Evolutionary conservation across 2,888 invertebrate genomes (phyloP), one percentile per base, ranked within the genome.

Genomic region (Plemyria rubiginata): DNA sequence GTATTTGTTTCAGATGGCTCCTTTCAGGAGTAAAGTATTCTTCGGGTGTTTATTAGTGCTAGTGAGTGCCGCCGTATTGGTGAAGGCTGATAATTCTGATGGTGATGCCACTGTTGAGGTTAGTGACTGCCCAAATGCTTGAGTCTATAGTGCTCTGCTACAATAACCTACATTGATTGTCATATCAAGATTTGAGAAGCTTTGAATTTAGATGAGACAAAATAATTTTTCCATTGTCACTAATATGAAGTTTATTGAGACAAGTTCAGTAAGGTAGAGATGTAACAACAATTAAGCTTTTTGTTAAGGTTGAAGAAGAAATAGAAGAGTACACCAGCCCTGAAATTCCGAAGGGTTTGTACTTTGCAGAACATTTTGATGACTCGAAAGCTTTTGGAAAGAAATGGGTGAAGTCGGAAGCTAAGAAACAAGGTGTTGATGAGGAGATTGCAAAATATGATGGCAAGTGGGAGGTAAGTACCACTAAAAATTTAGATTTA

Each of bases 361-460:
- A 96, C 82, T 94, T 99, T 62, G 95, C 96, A 0, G 98, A 99
- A 77, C 95, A 97, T 82, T 99, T 99, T 89, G 98, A 98, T 85
- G 95, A 97, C 81, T 84, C 91, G 43, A 93, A 93, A 9, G 91
- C 93, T 13, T 97, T 98, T 74, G 94, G 95, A 53, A 95, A 95
- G 76, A 94, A 94, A 54, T 99, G 99, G 99, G 92, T 97, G 0
- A 94, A 95, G 70, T 99, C 99, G 0, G 94, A 97, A 81, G 98
- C 99, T 0, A 98, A 97, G 84, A 99, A 99, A 85, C 97, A 98
- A 71, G 95, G 95, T 55, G 95, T 93, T 0, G 97, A 98, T 72
- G 98, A 98, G 66, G 96, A 96, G 56, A 96, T 99, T 64, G 96
- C 98, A 11, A 98, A 99, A 91, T 99, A 99, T 88, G 98, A 99